Base-by-base conservation (phyloP, 1,140 invertebrate genomes). In the Melitaea cinxia region DNA sequence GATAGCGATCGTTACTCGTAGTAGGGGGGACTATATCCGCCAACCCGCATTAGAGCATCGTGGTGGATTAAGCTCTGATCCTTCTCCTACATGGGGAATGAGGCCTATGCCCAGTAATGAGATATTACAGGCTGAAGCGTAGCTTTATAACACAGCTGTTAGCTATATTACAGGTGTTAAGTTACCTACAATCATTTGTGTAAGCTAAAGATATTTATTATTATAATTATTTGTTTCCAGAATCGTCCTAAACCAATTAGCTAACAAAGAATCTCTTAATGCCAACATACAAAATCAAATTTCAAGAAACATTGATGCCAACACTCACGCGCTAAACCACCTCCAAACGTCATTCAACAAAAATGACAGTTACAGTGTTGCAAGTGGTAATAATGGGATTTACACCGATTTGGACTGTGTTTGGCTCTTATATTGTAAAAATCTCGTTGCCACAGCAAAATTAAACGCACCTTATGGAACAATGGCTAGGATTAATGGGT, bases 401-500 rank as follows among this genome's bases (percentile, higher is more conserved):
- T 88, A 82, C 53, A 88, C 88, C 0, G 88, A 91, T 37, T 74
- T 94, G 65, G 93, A 94, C 68, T 94, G 93, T 65, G 87, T 94
- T 1, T 94, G 93, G 93, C 88, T 92, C 30, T 73, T 94, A 57
- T 94, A 94, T 80, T 94, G 93, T 73, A 84, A 89, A 52, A 94
- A 94, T 83, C 77, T 94, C 26, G 92, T 92, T 21, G 92, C 92
- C 1, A 93, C 93, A 0, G 85, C 92, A 1, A 91, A 89, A 37
- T 73, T 93, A 12, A 82, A 87, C 9, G 88, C 93, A 1, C 91
- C 93, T 0, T 94, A 93, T 66, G 93, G 93, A 4, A 92, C 93
- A 47, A 91, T 93, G 68, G 93, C 93, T 0, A 92, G 92, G 65
- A 92, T 94, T 65, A 94, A 94, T 82, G 93, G 93, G 93, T 94